Evolutionary conservation across 1,140 invertebrate species (phyloP).

Genomic region (Scaptomyza graminum): DNA sequence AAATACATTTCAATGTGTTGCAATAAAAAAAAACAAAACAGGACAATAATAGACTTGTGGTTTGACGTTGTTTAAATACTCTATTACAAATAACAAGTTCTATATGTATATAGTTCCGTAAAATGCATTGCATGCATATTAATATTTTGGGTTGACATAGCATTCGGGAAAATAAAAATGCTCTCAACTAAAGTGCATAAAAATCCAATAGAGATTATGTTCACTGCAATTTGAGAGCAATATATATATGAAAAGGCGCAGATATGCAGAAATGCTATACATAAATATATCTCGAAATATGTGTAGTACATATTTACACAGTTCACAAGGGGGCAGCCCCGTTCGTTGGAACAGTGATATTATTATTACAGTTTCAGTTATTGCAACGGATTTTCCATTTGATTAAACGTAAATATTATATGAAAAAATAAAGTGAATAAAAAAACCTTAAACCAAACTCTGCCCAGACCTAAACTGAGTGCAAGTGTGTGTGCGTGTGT

Average conservation of each 20-base stretch:
- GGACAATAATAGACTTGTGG: background rate
- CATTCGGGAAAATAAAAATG: background rate
- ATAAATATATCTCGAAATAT: background rate
- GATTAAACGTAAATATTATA: constrained; percentile 83
- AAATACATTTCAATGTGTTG: constrained; percentile 62
- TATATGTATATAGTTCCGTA: too few species aligned
- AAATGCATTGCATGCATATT: too few species aligned
- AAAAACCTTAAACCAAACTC: constrained; percentile 5
- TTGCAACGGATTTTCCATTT: constrained; percentile 79
- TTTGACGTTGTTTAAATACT: background rate
- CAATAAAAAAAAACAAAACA: constrained; percentile 31
- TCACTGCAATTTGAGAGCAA: constrained; percentile 35
- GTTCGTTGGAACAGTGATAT: constrained; percentile 8
- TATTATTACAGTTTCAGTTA: constrained; percentile 75
- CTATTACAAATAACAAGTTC: too few species aligned
- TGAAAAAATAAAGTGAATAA: constrained; percentile 17
- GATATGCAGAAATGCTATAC: constrained; percentile 4
- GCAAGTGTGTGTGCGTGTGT: too few species aligned
- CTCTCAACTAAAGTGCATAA: background rate
- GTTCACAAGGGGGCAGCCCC: constrained; percentile 20
- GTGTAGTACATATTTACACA: constrained; percentile 7
- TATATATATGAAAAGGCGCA: constrained; percentile 7
- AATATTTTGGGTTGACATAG: too few species aligned
- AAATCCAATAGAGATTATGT: constrained; percentile 58
- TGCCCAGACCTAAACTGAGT: background rate